These are phyloP conservation scores for Patella ulyssiponensis DNA, from an alignment of 2,888 invertebrate genomes.

Conservation along the genomic window DNA sequence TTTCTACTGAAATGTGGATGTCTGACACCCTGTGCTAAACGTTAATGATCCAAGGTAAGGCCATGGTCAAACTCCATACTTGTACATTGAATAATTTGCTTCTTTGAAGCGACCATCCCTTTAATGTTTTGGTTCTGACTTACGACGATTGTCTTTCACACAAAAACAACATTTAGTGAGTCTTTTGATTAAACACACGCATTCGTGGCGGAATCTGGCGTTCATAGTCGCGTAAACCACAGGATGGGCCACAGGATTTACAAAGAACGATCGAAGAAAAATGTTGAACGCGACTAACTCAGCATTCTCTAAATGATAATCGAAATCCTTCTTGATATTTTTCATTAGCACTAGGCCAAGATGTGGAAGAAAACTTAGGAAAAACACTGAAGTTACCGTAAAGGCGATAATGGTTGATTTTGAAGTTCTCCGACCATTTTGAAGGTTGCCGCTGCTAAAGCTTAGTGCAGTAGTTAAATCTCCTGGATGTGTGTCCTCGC, in stretches of 20 bases:
- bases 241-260: conserved; percentile 49
- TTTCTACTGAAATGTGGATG: no score
- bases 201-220: conserved; percentile 35
- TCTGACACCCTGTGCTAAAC: no score
- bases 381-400: conserved; percentile 45
- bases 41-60: no score
- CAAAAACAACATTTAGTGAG: no score
- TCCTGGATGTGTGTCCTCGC: no score
- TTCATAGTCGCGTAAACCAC: conserved; percentile 50
- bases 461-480: not conserved
- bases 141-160: no score
- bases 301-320: conserved; percentile 27
- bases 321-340: conserved; percentile 39
- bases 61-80: no score
- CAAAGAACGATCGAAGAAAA: conserved; percentile 49
- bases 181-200: not conserved
- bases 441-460: not conserved
- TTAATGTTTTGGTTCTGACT: no score
- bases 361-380: conserved; percentile 48
- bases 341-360: conserved; percentile 41
- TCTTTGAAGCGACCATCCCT: no score
- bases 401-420: conserved; percentile 43
- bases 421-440: not conserved
- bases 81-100: no score
- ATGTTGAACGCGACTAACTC: conserved; percentile 43